phyloP scores from a whole-genome alignment of 2,797 vertebrate genomes.

The Hydrophis major region DNA sequence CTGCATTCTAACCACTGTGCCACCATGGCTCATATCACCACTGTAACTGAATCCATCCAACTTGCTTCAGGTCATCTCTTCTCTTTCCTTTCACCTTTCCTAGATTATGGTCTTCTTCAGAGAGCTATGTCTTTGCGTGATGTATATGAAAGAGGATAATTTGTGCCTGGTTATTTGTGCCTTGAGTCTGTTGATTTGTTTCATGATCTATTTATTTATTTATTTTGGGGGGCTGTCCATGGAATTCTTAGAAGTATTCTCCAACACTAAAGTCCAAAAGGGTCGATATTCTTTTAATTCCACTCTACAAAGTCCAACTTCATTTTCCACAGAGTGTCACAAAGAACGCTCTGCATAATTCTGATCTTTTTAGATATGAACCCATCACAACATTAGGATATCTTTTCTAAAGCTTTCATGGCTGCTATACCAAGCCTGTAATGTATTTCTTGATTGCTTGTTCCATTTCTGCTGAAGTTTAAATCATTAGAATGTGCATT shows the following conservation, averaged over 20 bases:
- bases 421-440: not conserved
- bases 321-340: not conserved
- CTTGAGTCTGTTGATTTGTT: not conserved
- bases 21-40: not conserved
- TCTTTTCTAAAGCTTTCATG: not conserved
- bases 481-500: not conserved
- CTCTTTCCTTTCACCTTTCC: not conserved
- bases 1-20: not conserved
- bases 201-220: not conserved
- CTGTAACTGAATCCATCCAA: not conserved
- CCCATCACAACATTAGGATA: not conserved
- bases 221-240: not conserved
- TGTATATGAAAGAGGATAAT: not conserved
- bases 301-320: not conserved
- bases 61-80: not conserved
- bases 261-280: not conserved
- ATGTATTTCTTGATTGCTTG: not conserved
- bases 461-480: not conserved
- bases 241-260: not conserved
- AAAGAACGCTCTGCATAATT: not conserved
- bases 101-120: not conserved
- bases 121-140: not conserved
- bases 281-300: not conserved
- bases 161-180: not conserved
- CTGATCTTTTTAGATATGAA: not conserved